Base-by-base conservation (phyloP, 2,113 vertebrate genomes). In the Vireo altiloquus region DNA sequence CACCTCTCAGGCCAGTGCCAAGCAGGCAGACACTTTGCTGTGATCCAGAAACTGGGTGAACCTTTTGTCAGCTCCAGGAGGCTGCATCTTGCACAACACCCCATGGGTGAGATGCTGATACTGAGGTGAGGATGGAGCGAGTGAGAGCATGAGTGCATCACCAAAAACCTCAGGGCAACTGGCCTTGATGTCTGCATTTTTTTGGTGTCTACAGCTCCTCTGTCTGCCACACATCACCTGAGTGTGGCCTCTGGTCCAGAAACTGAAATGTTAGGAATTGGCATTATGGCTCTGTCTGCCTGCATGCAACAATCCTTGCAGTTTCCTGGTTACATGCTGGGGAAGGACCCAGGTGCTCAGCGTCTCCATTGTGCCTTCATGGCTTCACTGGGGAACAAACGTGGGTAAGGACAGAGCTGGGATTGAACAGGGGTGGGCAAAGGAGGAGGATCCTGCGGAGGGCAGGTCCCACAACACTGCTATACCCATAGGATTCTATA, bases 281-380 rank as follows among this genome's bases (percentile, higher is more conserved):
- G 7, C 17, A 17, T 37, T 33, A 15, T 25, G 33, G 9, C 17
- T 85, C 76, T 79, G 15, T 47, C 35, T 65, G 11, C 15, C 25
- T 79, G 47, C 28, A 35, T 6, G 7, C 28, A 69, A 7, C 7
- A 60, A 46, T 27, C 31, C 46, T 83, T 47, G 33, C 24, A 28
- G 13, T 23, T 56, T 42, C 35, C 66, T 71, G 37, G 44, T 49
- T 56, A 30, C 0, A 0, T 14, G 27, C 27, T 42, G 35, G 27
- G 18, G 12, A 25, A 54, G 70, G 8, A 78, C 15, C 2, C 0
- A 1, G 11, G 17, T 23, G 7, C 35, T 66, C 70, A 28, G 15
- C 24, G 40, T 3, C 31, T n/a, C 22, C 10, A 7, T 15, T 0
- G 0, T 5, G 1, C 15, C 53, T 76, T 33, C 8, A 2, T 21